A percentile compares a stretch with the other conserved stretches of the same genome.
Conservation (phyloP, 2,888 invertebrate species). For the Drosophila cognata region DNA sequence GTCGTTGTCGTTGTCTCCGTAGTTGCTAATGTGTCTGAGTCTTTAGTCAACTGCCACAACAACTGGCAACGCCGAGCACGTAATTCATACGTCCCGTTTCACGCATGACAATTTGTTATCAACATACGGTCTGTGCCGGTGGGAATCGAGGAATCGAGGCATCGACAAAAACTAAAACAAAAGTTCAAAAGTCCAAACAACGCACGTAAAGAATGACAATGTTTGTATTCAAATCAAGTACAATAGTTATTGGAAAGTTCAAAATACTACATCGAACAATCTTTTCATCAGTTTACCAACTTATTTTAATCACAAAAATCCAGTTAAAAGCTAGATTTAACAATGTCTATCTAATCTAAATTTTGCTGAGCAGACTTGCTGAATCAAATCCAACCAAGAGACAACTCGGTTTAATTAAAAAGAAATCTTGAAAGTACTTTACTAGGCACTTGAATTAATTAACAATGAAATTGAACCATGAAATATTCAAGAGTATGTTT, state of each 20-base stretch:
- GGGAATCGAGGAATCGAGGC: not conserved
- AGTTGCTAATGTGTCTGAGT: not conserved
- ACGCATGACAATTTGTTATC: slow-evolving; percentile 1
- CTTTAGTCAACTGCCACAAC: not conserved
- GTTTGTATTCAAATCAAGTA: not conserved
- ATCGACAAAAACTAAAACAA: not conserved
- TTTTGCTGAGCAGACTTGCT: too few relatives aligned
- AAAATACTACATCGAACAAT: not conserved
- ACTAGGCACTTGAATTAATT: not conserved
- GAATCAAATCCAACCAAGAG: too few relatives aligned
- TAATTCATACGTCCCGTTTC: not conserved
- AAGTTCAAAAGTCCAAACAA: not conserved
- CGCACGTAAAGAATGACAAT: not conserved
- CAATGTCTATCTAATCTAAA: not conserved
- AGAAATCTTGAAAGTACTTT: not conserved
- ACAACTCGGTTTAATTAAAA: too few relatives aligned
- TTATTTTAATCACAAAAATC: not conserved
- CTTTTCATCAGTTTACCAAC: not conserved
- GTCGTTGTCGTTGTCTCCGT: not conserved
- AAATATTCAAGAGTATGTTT: not conserved
- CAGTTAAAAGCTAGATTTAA: not conserved
- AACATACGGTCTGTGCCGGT: not conserved
- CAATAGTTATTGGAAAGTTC: not conserved
- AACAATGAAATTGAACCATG: not conserved
- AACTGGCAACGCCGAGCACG: slow-evolving; percentile 2